phyloP scores from a whole-genome alignment of 2,113 vertebrate species.

The Calonectris borealis region DNA sequence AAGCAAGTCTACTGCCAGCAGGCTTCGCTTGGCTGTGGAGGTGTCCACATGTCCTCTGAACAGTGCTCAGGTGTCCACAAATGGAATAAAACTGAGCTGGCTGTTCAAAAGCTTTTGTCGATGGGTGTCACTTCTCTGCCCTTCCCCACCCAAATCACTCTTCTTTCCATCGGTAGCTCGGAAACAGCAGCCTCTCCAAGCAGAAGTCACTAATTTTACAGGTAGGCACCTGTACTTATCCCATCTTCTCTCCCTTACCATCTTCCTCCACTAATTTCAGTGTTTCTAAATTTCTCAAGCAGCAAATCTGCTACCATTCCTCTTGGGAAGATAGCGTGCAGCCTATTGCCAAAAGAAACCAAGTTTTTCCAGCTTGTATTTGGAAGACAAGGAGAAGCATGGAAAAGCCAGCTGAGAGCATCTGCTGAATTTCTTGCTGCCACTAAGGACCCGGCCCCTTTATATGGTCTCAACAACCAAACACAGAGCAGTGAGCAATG shows the following conservation, averaged over 20 bases:
- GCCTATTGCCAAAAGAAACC: neutral
- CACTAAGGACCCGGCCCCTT: too few species aligned
- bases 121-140: neutral
- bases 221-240: neutral
- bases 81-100: neutral
- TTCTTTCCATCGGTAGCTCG: accelerated
- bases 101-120: neutral
- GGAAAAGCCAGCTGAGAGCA: too few species aligned
- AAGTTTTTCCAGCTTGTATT: neutral
- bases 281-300: neutral
- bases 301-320: neutral
- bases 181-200: neutral
- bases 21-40: neutral
- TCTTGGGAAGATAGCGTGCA: neutral
- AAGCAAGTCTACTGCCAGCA: neutral
- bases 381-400: too few species aligned
- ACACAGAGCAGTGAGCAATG: too few species aligned
- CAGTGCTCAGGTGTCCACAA: neutral
- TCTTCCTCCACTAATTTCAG: neutral
- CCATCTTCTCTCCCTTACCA: neutral
- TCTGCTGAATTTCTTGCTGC: too few species aligned
- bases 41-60: neutral
- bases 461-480: too few species aligned
- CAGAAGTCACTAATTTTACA: neutral
- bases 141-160: neutral